Base-by-base conservation (phyloP, 2,888 invertebrate genomes). In the Nomada ruficornis region DNA sequence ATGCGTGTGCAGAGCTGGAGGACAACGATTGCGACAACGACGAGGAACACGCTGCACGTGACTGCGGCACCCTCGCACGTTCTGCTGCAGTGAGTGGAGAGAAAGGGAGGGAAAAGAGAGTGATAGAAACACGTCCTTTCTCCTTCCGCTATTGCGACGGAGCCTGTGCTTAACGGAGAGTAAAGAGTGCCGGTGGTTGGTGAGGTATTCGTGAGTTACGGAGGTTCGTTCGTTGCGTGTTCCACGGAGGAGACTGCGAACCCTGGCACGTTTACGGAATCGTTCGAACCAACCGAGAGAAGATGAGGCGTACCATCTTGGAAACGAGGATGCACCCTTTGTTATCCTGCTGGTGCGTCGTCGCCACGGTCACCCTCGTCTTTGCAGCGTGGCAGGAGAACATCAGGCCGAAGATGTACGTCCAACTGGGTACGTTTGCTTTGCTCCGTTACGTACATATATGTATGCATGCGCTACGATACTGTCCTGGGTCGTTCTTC, bases 341-440 rank as follows among this genome's bases (percentile, higher is more conserved):
- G 74, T 79, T 88, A 52, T 85, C 79, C 86, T 95, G 93, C 93
- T 95, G 94, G 94, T 94, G 94, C 94, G 95, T 94, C 94, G 94
- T 94, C 84, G 90, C 90, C 77, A 90, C 88, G 70, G 79, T 91
- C 77, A 90, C 89, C 87, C 91, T 92, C 85, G 94, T 94, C 86
- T 89, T 95, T 93, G 95, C 96, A 93, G 96, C 97, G 92, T 98
- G 98, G 98, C 98, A 98, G 96, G 98, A 98, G 95, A 98, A 98
- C 95, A 96, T 97, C 94, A 96, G 97, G 95, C 98, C 98, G 93
- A 98, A 98, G 96, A 97, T 98, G 96, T 97, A 97, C 95, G 97
- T 97, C 94, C 97, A 97, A 96, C 95, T 97, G 96, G 98, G 98
- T 98, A 94, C 97, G 97, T 96, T 47, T 44, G 2, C 1, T 18